Evolutionary conservation across 2,797 vertebrate genomes (phyloP).

Genomic region (Columba guinea): DNA sequence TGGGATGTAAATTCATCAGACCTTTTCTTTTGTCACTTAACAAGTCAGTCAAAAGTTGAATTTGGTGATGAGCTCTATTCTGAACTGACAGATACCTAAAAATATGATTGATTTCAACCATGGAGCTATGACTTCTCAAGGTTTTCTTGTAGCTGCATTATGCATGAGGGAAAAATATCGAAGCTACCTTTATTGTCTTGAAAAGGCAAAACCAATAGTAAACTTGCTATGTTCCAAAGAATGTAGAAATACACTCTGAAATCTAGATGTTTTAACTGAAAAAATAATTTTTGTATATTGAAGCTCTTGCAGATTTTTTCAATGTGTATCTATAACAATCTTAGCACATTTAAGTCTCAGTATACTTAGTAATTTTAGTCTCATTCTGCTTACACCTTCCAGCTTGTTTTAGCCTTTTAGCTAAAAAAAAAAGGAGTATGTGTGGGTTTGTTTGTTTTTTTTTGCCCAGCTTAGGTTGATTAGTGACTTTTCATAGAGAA

Average conservation of each 20-base stretch:
- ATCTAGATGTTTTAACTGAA: not conserved
- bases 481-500: not conserved
- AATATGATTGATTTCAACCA: not conserved
- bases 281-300: not conserved
- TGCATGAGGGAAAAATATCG: not conserved
- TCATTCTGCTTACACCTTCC: not conserved
- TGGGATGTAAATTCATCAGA: not conserved
- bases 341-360: not conserved
- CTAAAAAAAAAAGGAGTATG: not conserved
- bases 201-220: not conserved
- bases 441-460: too few relatives aligned
- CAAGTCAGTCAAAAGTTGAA: not conserved
- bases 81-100: not conserved
- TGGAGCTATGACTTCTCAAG: not conserved
- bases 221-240: not conserved
- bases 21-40: not conserved
- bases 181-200: not conserved
- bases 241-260: not conserved
- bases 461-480: not conserved
- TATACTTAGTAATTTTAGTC: not conserved
- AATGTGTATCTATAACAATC: fast-evolving
- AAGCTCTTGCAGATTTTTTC: not conserved
- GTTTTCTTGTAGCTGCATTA: not conserved
- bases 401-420: not conserved
- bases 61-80: not conserved